Percentiles rank a stretch among this genome's conserved stretches.
Conservation (phyloP, 2,888 invertebrate species). For the Dinocampus coccinellae region DNA sequence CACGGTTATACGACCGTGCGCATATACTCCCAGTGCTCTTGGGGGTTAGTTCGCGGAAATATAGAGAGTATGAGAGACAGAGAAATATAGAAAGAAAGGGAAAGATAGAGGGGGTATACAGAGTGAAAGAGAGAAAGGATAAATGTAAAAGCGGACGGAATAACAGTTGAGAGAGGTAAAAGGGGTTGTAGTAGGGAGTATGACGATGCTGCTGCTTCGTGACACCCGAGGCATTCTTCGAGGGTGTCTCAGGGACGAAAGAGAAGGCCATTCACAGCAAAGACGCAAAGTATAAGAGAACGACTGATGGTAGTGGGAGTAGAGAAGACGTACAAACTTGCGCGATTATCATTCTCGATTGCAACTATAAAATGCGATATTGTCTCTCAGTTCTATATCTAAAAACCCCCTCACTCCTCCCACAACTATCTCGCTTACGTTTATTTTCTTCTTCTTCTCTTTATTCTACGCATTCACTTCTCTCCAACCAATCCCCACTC, state of each 20-base stretch:
- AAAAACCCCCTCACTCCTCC: too few species aligned
- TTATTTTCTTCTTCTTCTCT: background rate
- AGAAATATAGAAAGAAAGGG: too few species aligned
- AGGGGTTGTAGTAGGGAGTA: slow-evolving; percentile 25
- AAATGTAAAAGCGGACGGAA: too few species aligned
- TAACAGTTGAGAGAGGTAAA: slow-evolving; percentile 1
- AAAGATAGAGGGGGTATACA: slow-evolving; percentile 45
- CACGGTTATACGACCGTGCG: slow-evolving; percentile 65
- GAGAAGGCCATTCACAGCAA: slow-evolving; percentile 44
- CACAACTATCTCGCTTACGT: slow-evolving; percentile 1
- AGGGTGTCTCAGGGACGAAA: slow-evolving; percentile 56
- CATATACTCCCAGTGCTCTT: slow-evolving; percentile 32
- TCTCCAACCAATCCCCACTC: slow-evolving; percentile 7
- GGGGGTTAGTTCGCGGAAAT: slow-evolving; percentile 37
- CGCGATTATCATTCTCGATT: slow-evolving; percentile 68
- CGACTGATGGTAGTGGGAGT: too few species aligned
- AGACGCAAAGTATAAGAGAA: slow-evolving; percentile 39
- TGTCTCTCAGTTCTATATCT: slow-evolving; percentile 52
- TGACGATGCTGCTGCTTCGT: slow-evolving; percentile 51
- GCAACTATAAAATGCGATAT: slow-evolving; percentile 69
- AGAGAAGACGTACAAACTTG: slow-evolving; percentile 66
- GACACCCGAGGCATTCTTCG: slow-evolving; percentile 66
- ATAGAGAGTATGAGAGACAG: slow-evolving; percentile 43
- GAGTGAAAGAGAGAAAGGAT: background rate
- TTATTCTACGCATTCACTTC: slow-evolving; percentile 2